These are phyloP conservation scores for Pseudopodoces humilis DNA, from an alignment of 2,113 vertebrate species.

Conservation along the genomic window DNA sequence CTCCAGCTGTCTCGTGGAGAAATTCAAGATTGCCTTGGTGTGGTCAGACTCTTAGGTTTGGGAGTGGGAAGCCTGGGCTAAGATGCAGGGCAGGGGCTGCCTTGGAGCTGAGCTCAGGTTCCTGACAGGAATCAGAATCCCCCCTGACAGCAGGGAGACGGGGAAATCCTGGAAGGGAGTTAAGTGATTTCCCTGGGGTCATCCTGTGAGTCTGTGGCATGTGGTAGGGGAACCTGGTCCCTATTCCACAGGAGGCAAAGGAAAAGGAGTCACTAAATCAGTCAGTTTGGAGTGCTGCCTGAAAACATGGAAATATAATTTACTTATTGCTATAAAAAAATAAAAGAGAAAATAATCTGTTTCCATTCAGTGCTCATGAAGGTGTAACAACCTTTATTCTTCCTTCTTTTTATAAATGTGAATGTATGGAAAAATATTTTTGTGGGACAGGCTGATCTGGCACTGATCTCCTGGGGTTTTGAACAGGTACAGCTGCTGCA, in stretches of 20 bases:
- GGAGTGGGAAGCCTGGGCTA: background rate
- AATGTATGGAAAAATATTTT: background rate
- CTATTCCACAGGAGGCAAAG: background rate
- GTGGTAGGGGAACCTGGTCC: background rate
- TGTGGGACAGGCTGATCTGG: background rate
- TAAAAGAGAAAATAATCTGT: no score
- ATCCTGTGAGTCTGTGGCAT: background rate
- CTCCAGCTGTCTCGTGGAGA: background rate
- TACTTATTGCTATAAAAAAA: background rate
- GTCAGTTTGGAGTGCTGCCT: background rate
- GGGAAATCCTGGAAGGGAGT: background rate
- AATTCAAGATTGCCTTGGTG: background rate
- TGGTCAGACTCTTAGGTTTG: background rate
- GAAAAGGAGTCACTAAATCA: background rate
- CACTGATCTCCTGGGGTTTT: background rate
- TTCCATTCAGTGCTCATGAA: background rate
- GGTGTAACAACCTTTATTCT: background rate
- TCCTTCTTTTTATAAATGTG: background rate
- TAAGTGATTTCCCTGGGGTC: background rate
- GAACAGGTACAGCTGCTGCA: background rate
- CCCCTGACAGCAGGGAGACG: background rate
- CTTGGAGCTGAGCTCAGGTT: background rate
- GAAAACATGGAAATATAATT: background rate
- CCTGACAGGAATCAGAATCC: rapidly evolving
- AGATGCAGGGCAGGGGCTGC: background rate